Base-by-base conservation (phyloP, 2,113 vertebrate species). In the Cromileptes altivelis region DNA sequence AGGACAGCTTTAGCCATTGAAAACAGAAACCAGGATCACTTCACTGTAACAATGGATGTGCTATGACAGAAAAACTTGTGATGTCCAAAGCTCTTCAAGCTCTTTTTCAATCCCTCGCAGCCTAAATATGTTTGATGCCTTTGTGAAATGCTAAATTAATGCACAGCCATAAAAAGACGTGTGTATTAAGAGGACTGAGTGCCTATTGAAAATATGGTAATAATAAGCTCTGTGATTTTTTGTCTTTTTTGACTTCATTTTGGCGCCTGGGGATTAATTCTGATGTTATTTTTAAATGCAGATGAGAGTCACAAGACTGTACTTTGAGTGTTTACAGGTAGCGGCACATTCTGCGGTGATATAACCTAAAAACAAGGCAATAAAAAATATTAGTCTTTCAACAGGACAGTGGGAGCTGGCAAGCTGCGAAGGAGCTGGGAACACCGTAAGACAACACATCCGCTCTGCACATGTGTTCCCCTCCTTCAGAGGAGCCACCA, bases 391-490 rank as follows among this genome's bases (percentile, higher is more conserved):
- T 2, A 1, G 18, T 42, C 17, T 57, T 50, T 57, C 14, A 65
- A 10, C 14, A 10, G 37, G 71, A 65, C 74, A 23, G 62, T 9
- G 61, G 50, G 76, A 81, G 75, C 70, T 53, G 81, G 4, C 2
- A 4, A 45, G 64, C 77, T 7, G 69, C 12, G 70, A 73, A 75
- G 73, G 74, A 60, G 69, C 45, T 18, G 49, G 50, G 27, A 74
- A 74, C 70, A 75, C 61, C 4, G 25, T 53, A 17, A 70, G 70
- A 53, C 75, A 64, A 79, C 86, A 77, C 90, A 87, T 91, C 88
- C 56, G 80, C 63, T 70, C 60, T 8, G 60, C 90, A 90, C 87
- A 86, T 89, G 86, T 92, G 85, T 60, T 88, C 70, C 21, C 21
- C 47, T 49, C 75, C 75, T 71, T 37, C 80, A 70, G 76, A 78